Evolutionary conservation across 35 echinoderm and acorn worm genomes (phyloP), one percentile per base, ranked within the genome.

Genomic region (Apostichopus parvimensis): DNA sequence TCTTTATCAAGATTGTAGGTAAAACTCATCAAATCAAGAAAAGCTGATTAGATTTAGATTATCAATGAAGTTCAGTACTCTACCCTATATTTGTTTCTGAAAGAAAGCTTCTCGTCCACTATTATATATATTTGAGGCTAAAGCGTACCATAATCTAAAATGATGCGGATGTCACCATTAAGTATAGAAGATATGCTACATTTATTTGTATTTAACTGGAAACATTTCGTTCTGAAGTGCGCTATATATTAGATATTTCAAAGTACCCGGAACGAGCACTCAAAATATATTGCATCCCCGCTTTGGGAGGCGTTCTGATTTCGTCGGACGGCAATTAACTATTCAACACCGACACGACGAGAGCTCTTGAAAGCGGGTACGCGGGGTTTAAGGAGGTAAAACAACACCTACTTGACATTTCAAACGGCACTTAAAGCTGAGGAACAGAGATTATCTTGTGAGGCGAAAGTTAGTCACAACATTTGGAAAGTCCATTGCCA

Each of bases 301-400:
- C 6, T 75, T 75, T 75, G 17, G 21, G n/a, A 18, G 71, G 7
- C 24, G 71, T 18, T 75, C 17, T 75, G 1, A 20, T 18, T 75
- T 75, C 71, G 17, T 20, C 13, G 11, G 18, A 75, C 71, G 21
- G 71, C 71, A 75, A 75, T 75, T 75, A 75, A 18, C 71, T 18
- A 75, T n/a, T n/a, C 71, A 14, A n/a, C 71, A 75, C 17, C 20
- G 71, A 22, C 71, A 75, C 7, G 11, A 18, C 20, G 21, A 75
- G 11, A 75, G 71, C 71, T 75, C 71, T 75, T 75, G 1, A 75
- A 75, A 18, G 17, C 71, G 71, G 71, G 71, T 75, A 75, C 71
- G 71, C 71, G 17, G 71, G 71, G 71, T 22, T 75, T 75, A 75
- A 75, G 71, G n/a, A 75, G 71, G 71, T 75, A 75, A 75, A 18